phyloP scores from a whole-genome alignment of 1,140 invertebrate species.

The Druon quercuslanigerum region DNA sequence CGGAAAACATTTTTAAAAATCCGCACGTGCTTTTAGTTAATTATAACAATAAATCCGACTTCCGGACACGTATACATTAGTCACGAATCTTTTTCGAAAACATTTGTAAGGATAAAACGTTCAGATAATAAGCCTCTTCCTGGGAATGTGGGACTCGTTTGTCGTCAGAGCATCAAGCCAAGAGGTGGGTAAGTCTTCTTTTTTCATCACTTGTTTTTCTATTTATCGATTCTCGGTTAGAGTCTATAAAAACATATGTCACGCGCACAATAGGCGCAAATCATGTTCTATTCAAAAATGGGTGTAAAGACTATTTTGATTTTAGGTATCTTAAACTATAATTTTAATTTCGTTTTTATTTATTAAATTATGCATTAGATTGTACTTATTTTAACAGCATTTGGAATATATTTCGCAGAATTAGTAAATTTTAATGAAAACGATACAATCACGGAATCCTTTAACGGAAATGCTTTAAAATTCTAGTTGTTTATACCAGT shows the following conservation, averaged over 20 bases:
- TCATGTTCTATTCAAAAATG: neutral
- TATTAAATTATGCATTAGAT: too few relatives aligned
- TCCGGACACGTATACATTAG: neutral
- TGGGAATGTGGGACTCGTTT: slow-evolving; percentile 71
- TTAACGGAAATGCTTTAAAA: too few relatives aligned
- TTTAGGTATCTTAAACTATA: neutral
- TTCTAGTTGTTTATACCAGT: too few relatives aligned
- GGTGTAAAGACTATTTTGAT: neutral
- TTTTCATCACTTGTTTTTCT: slow-evolving; percentile 36
- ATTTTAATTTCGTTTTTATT: too few relatives aligned
- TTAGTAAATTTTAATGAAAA: too few relatives aligned
- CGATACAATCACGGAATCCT: too few relatives aligned
- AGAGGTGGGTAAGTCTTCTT: slow-evolving; percentile 73
- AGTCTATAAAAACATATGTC: neutral
- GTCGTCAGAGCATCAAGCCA: slow-evolving; percentile 65
- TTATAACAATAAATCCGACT: neutral
- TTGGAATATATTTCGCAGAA: too few relatives aligned
- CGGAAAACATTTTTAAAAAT: neutral
- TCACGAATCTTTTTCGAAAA: neutral
- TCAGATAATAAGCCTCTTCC: slow-evolving; percentile 39
- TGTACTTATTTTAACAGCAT: too few relatives aligned
- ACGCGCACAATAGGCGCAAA: neutral
- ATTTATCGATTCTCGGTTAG: slow-evolving; percentile 15
- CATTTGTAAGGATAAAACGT: slow-evolving; percentile 15
- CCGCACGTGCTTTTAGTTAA: neutral